Evolutionary conservation across 30 jellyfish, hydroid and myxozoan genomes (phyloP).

Genomic region (Euphysa ruthae): DNA sequence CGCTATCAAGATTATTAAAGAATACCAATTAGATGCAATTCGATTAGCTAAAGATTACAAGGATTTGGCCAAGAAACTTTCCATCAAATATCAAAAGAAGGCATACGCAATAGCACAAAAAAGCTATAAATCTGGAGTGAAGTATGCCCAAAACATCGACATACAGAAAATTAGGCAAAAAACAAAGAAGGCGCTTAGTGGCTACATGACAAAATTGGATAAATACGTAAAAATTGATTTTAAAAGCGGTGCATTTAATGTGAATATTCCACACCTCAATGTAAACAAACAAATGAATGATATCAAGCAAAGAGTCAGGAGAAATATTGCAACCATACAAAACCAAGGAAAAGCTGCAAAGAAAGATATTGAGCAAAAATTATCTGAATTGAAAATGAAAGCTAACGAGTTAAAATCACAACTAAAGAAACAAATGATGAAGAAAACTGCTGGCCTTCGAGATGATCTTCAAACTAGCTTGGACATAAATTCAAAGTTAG

Average conservation of each 20-base stretch:
- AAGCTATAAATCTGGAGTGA: background rate
- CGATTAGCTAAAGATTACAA: background rate
- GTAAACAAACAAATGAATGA: conserved; percentile 43
- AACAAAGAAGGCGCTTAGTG: background rate
- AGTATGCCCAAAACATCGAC: conserved; percentile 48
- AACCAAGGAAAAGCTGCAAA: conserved; percentile 9
- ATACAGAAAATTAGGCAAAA: conserved; percentile 13
- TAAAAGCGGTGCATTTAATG: conserved; percentile 32
- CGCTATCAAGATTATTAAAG: background rate
- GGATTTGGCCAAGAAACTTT: background rate
- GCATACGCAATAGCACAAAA: background rate
- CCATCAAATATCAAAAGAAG: background rate
- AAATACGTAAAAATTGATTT: conserved; percentile 67
- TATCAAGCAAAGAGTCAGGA: conserved; percentile 33
- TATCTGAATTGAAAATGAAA: conserved; percentile 43
- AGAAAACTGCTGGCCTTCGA: conserved; percentile 70
- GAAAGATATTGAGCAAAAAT: conserved; percentile 33
- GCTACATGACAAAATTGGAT: conserved; percentile 25
- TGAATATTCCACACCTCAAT: too few species aligned
- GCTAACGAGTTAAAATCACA: conserved; percentile 7
- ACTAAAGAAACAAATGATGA: conserved; percentile 24
- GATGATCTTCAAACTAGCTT: conserved; percentile 42
- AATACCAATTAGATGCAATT: background rate
- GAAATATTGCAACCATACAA: conserved; percentile 36
- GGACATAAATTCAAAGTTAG: conserved; percentile 46